Conservation (phyloP, 2,888 invertebrate genomes). For the Scelioninae gen. 2 region DNA sequence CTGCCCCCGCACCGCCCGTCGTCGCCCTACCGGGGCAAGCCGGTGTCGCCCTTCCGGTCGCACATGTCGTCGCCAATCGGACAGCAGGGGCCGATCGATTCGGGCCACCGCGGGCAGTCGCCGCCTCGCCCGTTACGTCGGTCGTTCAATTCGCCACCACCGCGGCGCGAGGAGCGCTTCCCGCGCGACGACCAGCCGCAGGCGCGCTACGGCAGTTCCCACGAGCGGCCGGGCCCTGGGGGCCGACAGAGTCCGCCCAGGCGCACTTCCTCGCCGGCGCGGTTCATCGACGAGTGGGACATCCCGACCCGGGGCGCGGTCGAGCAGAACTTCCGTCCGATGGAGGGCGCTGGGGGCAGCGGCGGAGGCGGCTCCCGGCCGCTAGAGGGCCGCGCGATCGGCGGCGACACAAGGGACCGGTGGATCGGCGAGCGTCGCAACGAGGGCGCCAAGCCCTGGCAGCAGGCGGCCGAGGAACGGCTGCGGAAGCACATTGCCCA, state of each 20-base stretch:
- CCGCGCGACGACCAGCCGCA: constrained; percentile 10
- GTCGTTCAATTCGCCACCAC: constrained; percentile 56
- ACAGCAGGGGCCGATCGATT: constrained; percentile 38
- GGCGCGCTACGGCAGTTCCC: constrained; percentile 28
- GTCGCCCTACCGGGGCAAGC: constrained; percentile 45
- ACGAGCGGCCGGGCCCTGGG: constrained; percentile 29
- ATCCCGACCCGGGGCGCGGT: constrained; percentile 70
- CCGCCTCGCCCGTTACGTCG: constrained; percentile 53
- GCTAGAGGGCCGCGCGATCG: constrained; percentile 23
- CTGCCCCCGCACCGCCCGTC: constrained; percentile 48
- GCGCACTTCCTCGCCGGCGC: constrained; percentile 60
- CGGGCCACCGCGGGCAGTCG: constrained; percentile 56
- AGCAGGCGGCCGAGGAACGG: constrained; percentile 6
- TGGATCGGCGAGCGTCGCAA: constrained; percentile 38
- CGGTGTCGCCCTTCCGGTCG: constrained; percentile 49
- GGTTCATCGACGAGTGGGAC: constrained; percentile 71
- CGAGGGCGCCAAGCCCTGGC: constrained; percentile 32
- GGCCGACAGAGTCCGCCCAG: constrained; percentile 59
- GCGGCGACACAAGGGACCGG: constrained; percentile 18
- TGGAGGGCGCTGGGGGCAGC: too few relatives aligned
- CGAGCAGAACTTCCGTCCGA: constrained; percentile 63
- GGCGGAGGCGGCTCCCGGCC: constrained; percentile 17
- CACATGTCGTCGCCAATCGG: constrained; percentile 58
- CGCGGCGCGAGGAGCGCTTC: constrained; percentile 53
- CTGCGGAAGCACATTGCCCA: constrained; percentile 1